phyloP scores from a whole-genome alignment of 2,888 invertebrate genomes.

The Limenitis camilla region DNA sequence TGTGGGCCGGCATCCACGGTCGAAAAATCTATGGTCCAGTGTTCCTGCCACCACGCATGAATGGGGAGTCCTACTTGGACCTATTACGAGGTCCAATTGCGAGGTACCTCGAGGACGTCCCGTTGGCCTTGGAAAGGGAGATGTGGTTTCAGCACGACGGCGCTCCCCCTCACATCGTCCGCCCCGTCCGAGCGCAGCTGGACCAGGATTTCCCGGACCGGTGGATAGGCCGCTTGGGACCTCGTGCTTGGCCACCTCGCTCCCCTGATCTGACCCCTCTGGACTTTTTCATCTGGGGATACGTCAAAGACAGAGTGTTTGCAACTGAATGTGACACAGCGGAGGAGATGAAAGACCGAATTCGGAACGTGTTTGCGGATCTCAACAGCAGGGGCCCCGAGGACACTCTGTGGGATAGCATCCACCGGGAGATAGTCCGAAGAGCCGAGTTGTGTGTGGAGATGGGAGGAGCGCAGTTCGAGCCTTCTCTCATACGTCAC shows the following conservation, averaged over 20 bases:
- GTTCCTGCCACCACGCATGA: neutral
- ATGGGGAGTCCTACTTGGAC: neutral
- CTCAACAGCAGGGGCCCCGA: too few relatives aligned
- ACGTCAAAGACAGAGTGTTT: constrained; percentile 8
- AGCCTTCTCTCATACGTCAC: too few relatives aligned
- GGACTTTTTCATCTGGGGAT: constrained; percentile 17
- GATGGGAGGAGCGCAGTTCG: too few relatives aligned
- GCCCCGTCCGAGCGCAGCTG: constrained; percentile 4
- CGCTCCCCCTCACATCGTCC: constrained; percentile 11
- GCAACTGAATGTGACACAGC: neutral
- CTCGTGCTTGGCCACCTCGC: constrained; percentile 17
- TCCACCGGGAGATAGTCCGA: too few relatives aligned
- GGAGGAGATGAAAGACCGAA: neutral
- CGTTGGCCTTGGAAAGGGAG: neutral
- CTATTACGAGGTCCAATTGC: neutral
- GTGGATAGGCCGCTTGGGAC: constrained; percentile 25
- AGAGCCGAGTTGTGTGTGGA: too few relatives aligned
- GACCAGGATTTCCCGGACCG: constrained; percentile 12
- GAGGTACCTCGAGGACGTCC: neutral
- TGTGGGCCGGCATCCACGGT: constrained; percentile 1
- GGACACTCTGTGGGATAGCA: too few relatives aligned
- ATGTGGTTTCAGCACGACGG: constrained; percentile 13
- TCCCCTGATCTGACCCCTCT: constrained; percentile 22
- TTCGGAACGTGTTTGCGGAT: too few relatives aligned
- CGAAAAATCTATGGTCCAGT: neutral